Conservation (phyloP, 2,113 vertebrate species). For the Eolophus roseicapilla region DNA sequence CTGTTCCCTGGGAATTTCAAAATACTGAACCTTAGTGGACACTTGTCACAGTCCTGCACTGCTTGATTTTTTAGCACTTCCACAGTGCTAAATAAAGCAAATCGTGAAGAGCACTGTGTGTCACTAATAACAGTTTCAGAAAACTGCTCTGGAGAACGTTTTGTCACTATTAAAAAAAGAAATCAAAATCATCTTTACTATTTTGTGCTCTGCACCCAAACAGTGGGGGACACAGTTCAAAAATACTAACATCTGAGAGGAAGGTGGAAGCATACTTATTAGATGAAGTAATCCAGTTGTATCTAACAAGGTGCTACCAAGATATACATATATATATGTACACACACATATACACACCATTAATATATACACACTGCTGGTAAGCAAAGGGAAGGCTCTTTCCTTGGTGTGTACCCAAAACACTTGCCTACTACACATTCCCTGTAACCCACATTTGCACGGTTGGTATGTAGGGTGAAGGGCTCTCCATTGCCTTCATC, state of each 20-base stretch:
- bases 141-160: neutral
- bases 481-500: neutral
- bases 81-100: neutral
- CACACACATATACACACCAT: neutral
- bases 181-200: neutral
- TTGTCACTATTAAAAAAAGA: neutral
- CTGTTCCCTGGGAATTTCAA: constrained; percentile 29
- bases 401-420: neutral
- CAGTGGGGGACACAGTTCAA: neutral
- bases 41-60: neutral
- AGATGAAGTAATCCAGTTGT: neutral
- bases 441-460: neutral
- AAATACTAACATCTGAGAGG: neutral
- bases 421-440: neutral
- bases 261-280: too few species aligned
- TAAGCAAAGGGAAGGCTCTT: neutral
- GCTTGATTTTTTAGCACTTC: neutral
- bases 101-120: neutral
- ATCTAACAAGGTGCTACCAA: neutral
- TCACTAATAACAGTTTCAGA: neutral
- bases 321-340: neutral
- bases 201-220: neutral
- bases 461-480: neutral
- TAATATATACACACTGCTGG: neutral
- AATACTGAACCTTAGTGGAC: neutral